These are phyloP conservation scores for Psilopsiagon aurifrons DNA, from an alignment of 2,113 vertebrate genomes.

Conservation along the genomic window DNA sequence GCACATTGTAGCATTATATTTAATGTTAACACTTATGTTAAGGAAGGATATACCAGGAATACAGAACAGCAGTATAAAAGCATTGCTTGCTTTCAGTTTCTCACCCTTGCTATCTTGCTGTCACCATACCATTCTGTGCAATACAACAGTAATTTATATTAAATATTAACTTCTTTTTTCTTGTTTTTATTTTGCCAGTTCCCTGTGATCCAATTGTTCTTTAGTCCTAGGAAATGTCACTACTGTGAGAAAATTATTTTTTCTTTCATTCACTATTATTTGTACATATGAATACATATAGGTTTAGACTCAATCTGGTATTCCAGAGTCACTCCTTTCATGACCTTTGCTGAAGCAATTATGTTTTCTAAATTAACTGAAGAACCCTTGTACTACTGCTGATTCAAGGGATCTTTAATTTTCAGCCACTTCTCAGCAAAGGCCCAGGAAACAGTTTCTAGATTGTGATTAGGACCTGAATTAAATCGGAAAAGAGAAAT, in stretches of 20 bases:
- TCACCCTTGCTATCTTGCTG: background rate
- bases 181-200: background rate
- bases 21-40: constrained; percentile 51
- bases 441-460: background rate
- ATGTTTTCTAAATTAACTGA: background rate
- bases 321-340: background rate
- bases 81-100: background rate
- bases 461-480: background rate
- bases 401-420: background rate
- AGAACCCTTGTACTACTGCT: background rate
- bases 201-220: background rate
- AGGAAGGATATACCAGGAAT: constrained; percentile 27
- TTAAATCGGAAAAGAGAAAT: background rate
- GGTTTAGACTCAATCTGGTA: background rate
- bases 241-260: background rate
- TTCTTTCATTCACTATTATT: background rate
- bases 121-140: background rate
- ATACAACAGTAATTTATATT: background rate
- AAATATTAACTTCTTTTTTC: background rate
- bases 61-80: constrained; percentile 14
- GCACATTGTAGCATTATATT: constrained; percentile 19
- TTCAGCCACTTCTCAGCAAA: background rate
- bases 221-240: background rate
- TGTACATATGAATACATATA: background rate
- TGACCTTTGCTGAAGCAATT: constrained; percentile 9